Percentiles rank a stretch among this genome's conserved stretches.
Evolutionary conservation across 2,113 vertebrate genomes (phyloP).

Genomic region (Notarius lentiginosus): DNA sequence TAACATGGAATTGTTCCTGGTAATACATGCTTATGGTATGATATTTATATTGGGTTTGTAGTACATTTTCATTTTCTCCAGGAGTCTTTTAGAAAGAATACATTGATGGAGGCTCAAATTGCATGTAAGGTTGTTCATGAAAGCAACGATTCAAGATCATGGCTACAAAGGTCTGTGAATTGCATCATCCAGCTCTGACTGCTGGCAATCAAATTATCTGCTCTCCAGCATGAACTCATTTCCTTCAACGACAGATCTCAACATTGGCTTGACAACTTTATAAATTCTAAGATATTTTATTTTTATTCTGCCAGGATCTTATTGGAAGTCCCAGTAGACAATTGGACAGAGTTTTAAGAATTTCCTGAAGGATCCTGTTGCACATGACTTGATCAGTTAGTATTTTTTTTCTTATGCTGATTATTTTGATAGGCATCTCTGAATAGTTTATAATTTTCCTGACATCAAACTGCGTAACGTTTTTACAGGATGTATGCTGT

Average conservation of each 20-base stretch:
- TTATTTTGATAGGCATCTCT: slow-evolving; percentile 11
- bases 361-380: neutral
- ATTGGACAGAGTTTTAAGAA: neutral
- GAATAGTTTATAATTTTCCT: neutral
- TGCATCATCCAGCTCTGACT: neutral
- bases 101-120: neutral
- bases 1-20: neutral
- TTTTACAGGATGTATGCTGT: slow-evolving; percentile 23
- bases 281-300: neutral
- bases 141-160: neutral
- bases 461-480: slow-evolving; percentile 8
- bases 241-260: neutral
- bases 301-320: neutral
- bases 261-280: neutral
- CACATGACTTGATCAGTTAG: neutral
- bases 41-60: neutral
- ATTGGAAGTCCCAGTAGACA: neutral
- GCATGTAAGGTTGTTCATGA: neutral
- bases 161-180: neutral
- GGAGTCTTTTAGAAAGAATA: neutral
- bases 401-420: neutral
- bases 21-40: neutral
- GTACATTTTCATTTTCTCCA: neutral
- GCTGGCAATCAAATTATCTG: neutral
- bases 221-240: neutral